Base-by-base conservation (phyloP, 2,113 vertebrate species). In the Colossoma macropomum region DNA sequence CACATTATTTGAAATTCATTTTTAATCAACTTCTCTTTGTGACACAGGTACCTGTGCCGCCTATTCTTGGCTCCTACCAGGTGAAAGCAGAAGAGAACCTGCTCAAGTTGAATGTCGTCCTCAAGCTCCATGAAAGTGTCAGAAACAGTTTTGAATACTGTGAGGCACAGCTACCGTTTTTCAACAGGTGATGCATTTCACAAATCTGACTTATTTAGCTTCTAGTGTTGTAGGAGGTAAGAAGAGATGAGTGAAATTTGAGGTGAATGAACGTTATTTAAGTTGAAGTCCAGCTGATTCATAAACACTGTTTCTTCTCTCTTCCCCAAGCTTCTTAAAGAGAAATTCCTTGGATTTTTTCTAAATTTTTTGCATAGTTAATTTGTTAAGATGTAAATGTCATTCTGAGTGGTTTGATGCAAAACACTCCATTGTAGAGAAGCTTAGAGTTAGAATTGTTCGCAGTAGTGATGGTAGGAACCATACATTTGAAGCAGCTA, bases 41-140 rank as follows among this genome's bases (percentile, higher is more conserved):
- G 68, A 65, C 59, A 12, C 81, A 99, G 98, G 96, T 98, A 38
- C 96, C 97, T 19, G 94, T 98, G 70, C 97, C 97, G 28, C 97
- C 97, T 12, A 97, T 99, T 91, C 93, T 98, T 86, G 97, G 97
- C 59, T 94, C 92, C 76, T 99, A 97, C 54, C 95, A 96, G 54
- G 87, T 98, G 27, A 92, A 91, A 89, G 96, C 95, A 87, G 96
- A 97, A 82, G 93, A 92, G 70, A 89, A 87, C 79, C 95, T 96
- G 13, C 89, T 97, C 41, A 94, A 93, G 85, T 90, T 97, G 87
- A 90, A 90, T 0, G 90, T 96, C 50, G 94, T 93, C 82, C 93
- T 97, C 84, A 97, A 99, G 89, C 96, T 98, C 87, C 97, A 98
- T 13, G 97, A 98, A 91, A 98, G 96, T 88, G 94, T 98, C 82